phyloP scores from a whole-genome alignment of 2,797 vertebrate species.

The Buceros bicornis region DNA sequence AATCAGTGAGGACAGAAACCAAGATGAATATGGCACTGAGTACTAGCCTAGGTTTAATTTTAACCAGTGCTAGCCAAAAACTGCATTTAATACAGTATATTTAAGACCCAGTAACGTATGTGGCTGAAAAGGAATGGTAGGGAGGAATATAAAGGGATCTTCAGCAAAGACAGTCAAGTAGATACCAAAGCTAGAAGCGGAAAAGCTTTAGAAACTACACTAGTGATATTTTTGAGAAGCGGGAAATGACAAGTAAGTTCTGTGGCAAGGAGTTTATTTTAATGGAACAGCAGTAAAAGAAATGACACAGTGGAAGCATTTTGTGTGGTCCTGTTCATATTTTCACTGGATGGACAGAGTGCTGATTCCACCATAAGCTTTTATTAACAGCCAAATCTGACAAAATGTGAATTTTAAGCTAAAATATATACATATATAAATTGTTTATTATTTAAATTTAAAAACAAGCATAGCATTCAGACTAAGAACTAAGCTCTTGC shows the following conservation, averaged over 20 bases:
- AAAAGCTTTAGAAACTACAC: slow-evolving; percentile 52
- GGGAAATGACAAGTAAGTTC: slow-evolving; percentile 76
- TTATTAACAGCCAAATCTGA: slow-evolving; percentile 78
- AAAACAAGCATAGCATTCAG: slow-evolving; percentile 79
- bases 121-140: slow-evolving; percentile 21
- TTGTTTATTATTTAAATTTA: slow-evolving; percentile 82
- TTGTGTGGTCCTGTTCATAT: slow-evolving; percentile 82
- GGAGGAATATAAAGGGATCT: slow-evolving; percentile 54
- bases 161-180: slow-evolving; percentile 43
- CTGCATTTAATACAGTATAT: slow-evolving; percentile 35
- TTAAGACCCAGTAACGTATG: slow-evolving; percentile 28
- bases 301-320: slow-evolving; percentile 79
- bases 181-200: slow-evolving; percentile 55
- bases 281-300: slow-evolving; percentile 68
- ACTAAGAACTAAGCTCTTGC: slow-evolving; percentile 52
- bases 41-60: neutral
- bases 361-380: slow-evolving; percentile 67
- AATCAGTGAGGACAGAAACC: slow-evolving; percentile 36
- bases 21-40: slow-evolving; percentile 21
- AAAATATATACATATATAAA: slow-evolving; percentile 72
- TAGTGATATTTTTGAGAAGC: slow-evolving; percentile 67
- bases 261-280: slow-evolving; percentile 78
- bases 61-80: slow-evolving; percentile 12
- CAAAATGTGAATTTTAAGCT: slow-evolving; percentile 78
- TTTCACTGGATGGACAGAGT: slow-evolving; percentile 75